Evolutionary conservation across 2,888 invertebrate genomes (phyloP).

Genomic region (Leptothorax acervorum): DNA sequence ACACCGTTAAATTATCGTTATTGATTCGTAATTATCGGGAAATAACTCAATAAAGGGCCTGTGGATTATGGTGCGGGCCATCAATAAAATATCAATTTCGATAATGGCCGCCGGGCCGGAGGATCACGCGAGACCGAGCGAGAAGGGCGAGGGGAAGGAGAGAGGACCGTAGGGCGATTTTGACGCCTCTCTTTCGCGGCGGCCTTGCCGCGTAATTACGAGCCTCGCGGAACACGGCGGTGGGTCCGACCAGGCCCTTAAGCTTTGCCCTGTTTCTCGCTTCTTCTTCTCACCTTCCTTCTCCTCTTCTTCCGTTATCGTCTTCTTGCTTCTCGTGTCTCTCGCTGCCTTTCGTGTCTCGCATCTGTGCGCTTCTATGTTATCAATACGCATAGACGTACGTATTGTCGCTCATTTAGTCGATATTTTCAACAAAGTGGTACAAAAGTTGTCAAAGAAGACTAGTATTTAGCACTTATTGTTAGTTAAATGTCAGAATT

Average conservation of each 20-base stretch:
- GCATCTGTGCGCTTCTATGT: background rate
- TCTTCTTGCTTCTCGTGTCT: constrained; percentile 52
- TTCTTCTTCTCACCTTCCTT: constrained; percentile 43
- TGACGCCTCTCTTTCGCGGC: constrained; percentile 82
- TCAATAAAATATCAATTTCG: constrained; percentile 85
- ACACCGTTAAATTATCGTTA: constrained; percentile 80
- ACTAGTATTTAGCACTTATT: background rate
- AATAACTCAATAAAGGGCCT: constrained; percentile 82
- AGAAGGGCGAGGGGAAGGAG: constrained; percentile 34
- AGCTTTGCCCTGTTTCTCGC: constrained; percentile 57
- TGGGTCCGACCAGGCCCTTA: constrained; percentile 76
- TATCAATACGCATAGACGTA: constrained; percentile 10
- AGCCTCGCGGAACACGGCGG: constrained; percentile 85
- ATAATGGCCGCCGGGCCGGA: constrained; percentile 77
- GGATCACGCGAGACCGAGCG: constrained; percentile 53
- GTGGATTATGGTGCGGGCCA: constrained; percentile 72
- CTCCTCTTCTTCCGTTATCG: constrained; percentile 48
- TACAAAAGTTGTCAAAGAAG: background rate
- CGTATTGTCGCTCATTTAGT: background rate
- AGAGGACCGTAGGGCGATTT: constrained; percentile 78
- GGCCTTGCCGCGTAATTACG: constrained; percentile 81
- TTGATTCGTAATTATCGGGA: constrained; percentile 82
- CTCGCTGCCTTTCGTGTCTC: constrained; percentile 33
- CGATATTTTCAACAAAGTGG: background rate
- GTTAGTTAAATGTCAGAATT: background rate